phyloP scores from a whole-genome alignment of 2,113 vertebrate genomes.

The Ctenomys sociabilis region DNA sequence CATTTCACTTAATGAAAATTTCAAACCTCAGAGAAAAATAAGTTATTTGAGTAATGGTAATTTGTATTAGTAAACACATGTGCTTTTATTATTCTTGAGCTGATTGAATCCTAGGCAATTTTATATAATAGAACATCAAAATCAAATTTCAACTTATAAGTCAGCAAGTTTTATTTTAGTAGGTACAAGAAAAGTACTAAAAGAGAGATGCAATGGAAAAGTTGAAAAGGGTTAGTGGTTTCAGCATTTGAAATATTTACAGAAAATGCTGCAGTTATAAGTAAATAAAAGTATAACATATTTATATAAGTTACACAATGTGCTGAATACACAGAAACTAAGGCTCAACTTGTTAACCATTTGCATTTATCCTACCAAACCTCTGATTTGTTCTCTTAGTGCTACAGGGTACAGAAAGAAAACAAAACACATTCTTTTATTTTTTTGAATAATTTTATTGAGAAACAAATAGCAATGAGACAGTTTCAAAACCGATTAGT shows the following conservation, averaged over 20 bases:
- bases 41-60: background rate
- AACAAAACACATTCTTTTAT: background rate
- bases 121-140: background rate
- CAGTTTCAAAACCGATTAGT: too few species aligned
- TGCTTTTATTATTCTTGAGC: background rate
- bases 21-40: background rate
- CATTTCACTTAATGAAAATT: background rate
- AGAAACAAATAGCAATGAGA: too few species aligned
- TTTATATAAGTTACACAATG: too few species aligned
- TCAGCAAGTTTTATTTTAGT: background rate
- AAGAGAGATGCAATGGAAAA: background rate
- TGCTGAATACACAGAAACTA: background rate
- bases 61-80: background rate
- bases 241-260: background rate
- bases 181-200: background rate
- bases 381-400: background rate
- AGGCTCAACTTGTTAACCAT: background rate
- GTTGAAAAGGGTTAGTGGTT: background rate
- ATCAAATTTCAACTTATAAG: background rate
- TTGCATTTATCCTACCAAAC: background rate
- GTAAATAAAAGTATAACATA: too few species aligned
- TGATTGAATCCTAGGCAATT: background rate
- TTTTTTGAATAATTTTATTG: too few species aligned
- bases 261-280: background rate
- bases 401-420: background rate